Base-by-base conservation (phyloP, 2,113 vertebrate genomes). In the Xenopus borealis region DNA sequence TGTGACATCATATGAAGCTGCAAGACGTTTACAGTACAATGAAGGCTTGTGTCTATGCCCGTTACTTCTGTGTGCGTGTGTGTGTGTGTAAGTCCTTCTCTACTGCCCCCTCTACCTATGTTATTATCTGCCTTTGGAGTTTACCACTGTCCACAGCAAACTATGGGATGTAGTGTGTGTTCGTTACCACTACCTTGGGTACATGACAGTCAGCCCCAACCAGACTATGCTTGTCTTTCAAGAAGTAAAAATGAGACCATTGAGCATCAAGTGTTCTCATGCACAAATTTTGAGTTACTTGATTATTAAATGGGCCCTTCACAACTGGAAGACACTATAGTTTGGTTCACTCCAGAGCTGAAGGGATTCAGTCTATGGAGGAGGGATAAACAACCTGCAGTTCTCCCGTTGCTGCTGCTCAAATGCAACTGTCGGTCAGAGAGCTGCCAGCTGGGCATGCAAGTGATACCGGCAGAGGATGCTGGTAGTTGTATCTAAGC, bases 141-240 rank as follows among this genome's bases (percentile, higher is more conserved):
- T 93, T 89, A 89, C 89, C 88, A 91, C 83, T 86, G 88, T 84
- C 86, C 86, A 87, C 86, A 91, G 88, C 88, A 90, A 88, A 92
- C 89, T 85, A 85, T 91, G 89, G 90, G 92, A 89, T 91, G 90
- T 85, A 82, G 88, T 91, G 89, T 87, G 84, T 84, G 75, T 84
- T 83, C 73, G 88, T 90, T 88, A 91, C 90, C 89, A 88, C 86
- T 90, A 90, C 91, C 89, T 93, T 93, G 91, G 87, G 85, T 90
- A 92, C 89, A 89, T 92, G 89, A 90, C 90, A 90, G 89, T 91
- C 89, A 92, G 88, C 90, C 86, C 89, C 88, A 90, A 88, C 88
- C 90, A 91, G 88, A 91, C 88, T 89, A 89, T 90, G 88, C 88
- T 90, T 71, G 75, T 88, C 83, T 89, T 86, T 88, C 73, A 86